Evolutionary conservation across 2,113 vertebrate genomes (phyloP).

Genomic region (Salvelinus namaycush): DNA sequence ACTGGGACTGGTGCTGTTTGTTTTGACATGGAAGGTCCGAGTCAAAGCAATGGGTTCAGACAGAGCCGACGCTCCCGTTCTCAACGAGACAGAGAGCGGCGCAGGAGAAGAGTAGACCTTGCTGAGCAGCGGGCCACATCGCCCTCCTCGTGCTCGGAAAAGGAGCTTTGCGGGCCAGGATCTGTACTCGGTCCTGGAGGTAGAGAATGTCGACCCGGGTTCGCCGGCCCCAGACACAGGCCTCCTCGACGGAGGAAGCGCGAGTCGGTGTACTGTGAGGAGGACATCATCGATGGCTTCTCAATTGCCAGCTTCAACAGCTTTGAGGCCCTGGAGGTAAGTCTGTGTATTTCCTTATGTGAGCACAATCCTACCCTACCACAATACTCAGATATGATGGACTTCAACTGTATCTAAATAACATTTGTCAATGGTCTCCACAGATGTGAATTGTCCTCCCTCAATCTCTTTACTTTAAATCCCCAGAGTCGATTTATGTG

Average conservation of each 20-base stretch:
- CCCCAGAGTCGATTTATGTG: no score
- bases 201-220: conserved; percentile 64
- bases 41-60: conserved; percentile 73
- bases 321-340: conserved; percentile 89
- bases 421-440: no score
- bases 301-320: conserved; percentile 89
- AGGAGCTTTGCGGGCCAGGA: conserved; percentile 74
- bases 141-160: conserved; percentile 80
- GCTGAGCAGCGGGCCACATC: conserved; percentile 73
- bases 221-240: conserved; percentile 71
- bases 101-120: conserved; percentile 76
- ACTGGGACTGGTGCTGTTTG: conserved; percentile 44
- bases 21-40: conserved; percentile 79
- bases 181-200: conserved; percentile 67
- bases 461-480: no score
- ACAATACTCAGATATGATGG: background rate
- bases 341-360: background rate
- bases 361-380: background rate
- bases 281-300: conserved; percentile 91
- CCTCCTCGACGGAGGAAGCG: conserved; percentile 82
- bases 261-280: conserved; percentile 82
- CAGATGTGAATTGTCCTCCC: no score
- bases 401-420: background rate
- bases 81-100: conserved; percentile 85
- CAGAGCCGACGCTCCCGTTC: conserved; percentile 84